phyloP scores from a whole-genome alignment of 2,113 vertebrate species.

The Microtus pennsylvanicus region DNA sequence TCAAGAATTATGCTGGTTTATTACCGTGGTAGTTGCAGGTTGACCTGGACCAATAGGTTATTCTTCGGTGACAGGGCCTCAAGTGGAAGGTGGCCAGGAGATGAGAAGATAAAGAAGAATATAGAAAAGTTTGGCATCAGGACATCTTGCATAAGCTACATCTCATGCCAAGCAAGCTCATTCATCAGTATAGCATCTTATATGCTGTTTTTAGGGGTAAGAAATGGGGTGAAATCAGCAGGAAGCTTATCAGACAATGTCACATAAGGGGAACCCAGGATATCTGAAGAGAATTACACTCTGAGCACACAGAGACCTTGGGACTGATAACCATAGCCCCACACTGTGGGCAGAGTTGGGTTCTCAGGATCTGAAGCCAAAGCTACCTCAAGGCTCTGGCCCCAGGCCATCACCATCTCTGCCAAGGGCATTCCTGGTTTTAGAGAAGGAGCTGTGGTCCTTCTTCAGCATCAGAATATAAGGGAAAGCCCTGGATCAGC shows the following conservation, averaged over 20 bases:
- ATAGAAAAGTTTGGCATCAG: neutral
- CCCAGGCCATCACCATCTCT: neutral
- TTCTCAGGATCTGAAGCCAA: neutral
- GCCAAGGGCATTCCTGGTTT: neutral
- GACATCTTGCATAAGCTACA: neutral
- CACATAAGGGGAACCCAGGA: neutral
- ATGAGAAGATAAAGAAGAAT: neutral
- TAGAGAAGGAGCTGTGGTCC: neutral
- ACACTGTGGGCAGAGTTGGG: neutral
- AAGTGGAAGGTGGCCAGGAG: no score
- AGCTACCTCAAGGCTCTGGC: neutral
- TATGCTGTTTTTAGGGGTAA: neutral
- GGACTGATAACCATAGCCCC: neutral
- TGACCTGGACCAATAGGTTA: neutral
- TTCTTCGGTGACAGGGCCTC: neutral
- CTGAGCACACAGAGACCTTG: neutral
- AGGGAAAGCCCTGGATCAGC: neutral
- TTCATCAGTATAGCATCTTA: neutral
- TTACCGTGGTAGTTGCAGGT: no score
- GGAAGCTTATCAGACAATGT: neutral
- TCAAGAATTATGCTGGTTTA: neutral
- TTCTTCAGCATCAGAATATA: neutral
- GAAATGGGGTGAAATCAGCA: neutral
- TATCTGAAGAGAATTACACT: neutral
- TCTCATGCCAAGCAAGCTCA: neutral